phyloP scores from a whole-genome alignment of 2,797 vertebrate species.

The Acanthurus tractus region DNA sequence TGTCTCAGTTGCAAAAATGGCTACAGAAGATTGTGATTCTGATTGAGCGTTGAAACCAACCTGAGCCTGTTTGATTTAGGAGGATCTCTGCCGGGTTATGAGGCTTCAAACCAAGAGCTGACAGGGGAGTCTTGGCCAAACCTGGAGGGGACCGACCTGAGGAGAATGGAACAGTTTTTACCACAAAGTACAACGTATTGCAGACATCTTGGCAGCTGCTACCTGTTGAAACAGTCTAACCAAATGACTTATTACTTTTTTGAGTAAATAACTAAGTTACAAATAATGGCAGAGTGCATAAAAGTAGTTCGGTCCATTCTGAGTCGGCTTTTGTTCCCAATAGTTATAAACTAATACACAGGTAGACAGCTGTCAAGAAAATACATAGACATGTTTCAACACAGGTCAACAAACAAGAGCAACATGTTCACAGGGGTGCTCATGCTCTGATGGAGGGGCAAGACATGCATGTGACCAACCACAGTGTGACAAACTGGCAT shows the following conservation, averaged over 20 bases:
- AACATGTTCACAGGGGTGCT: conserved; percentile 43
- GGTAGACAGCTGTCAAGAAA: conserved; percentile 68
- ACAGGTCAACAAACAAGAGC: conserved; percentile 38
- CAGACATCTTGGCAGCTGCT: conserved; percentile 65
- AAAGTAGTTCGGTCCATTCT: not conserved
- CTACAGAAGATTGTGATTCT: not conserved
- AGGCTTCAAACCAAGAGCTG: conserved; percentile 95
- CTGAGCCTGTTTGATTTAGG: conserved; percentile 91
- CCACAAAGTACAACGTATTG: not conserved
- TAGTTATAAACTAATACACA: conserved; percentile 21
- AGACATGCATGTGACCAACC: conserved; percentile 77
- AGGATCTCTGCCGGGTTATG: conserved; percentile 95
- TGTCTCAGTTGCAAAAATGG: not conserved
- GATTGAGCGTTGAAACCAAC: conserved; percentile 71
- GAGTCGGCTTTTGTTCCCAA: not conserved
- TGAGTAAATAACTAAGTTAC: not conserved
- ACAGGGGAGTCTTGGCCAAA: conserved; percentile 95
- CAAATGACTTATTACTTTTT: not conserved
- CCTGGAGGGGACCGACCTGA: conserved; percentile 95
- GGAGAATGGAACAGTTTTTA: conserved; percentile 9
- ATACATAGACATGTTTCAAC: not conserved
- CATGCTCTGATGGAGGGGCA: conserved; percentile 73
- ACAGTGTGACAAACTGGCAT: conserved; percentile 28
- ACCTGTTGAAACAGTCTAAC: conserved; percentile 37
- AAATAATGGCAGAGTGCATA: not conserved